A percentile compares a stretch with the other conserved stretches of the same genome.
Conservation (phyloP, 2,113 vertebrate genomes). For the Falco punctatus region DNA sequence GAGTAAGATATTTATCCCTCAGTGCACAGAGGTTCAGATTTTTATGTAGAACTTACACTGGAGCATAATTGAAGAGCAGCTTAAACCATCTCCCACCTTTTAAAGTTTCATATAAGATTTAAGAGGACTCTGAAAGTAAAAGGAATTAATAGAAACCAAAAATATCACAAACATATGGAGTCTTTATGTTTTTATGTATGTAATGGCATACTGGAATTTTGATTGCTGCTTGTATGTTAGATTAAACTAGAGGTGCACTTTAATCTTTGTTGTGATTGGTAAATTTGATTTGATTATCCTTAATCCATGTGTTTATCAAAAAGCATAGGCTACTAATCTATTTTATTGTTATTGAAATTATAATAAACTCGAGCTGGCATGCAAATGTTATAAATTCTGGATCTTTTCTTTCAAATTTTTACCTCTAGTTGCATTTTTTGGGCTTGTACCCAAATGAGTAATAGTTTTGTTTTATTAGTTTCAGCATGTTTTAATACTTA, state of each 20-base stretch:
- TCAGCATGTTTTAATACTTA: neutral
- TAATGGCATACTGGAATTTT: neutral
- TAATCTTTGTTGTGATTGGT: neutral
- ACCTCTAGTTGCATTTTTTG: neutral
- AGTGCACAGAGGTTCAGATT: neutral
- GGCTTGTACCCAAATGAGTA: neutral
- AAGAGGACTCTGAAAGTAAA: neutral
- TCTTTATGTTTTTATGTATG: neutral
- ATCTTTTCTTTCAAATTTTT: constrained; percentile 1
- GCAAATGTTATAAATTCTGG: neutral
- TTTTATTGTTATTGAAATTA: neutral
- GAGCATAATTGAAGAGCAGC: neutral
- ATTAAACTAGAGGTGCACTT: neutral
- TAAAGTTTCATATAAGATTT: neutral
- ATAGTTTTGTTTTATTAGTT: neutral
- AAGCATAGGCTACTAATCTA: neutral
- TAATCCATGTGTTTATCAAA: neutral
- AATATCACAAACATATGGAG: neutral
- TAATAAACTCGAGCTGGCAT: neutral
- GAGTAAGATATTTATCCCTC: neutral
- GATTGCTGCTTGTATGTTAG: neutral
- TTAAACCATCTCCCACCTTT: neutral
- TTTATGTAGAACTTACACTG: neutral
- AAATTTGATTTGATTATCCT: neutral
- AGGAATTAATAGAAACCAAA: neutral